Evolutionary conservation across 2,797 vertebrate species (phyloP).

Genomic region (Dromococcyx pavoninus): DNA sequence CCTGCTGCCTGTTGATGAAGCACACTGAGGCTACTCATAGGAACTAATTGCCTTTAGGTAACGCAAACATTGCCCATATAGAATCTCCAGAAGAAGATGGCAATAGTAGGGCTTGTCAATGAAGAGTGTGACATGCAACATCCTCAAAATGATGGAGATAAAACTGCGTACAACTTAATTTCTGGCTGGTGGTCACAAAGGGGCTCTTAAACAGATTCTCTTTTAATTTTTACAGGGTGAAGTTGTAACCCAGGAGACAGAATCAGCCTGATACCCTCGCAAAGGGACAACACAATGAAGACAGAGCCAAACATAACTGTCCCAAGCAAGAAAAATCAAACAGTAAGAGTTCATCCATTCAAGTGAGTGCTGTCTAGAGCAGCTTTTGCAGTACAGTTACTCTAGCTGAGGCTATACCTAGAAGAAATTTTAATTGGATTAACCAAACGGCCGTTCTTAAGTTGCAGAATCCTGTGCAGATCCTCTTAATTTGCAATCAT

Average conservation of each 20-base stretch:
- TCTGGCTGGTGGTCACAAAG: background rate
- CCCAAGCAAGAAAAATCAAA: background rate
- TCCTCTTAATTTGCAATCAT: background rate
- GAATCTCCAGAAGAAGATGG: background rate
- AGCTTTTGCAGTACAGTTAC: background rate
- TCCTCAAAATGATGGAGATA: background rate
- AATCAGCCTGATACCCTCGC: rapidly evolving
- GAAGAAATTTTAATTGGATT: background rate
- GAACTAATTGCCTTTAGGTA: background rate
- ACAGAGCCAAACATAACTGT: background rate
- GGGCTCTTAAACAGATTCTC: background rate
- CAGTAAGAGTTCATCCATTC: background rate
- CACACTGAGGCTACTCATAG: background rate
- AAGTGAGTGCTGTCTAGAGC: background rate
- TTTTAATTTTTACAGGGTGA: background rate
- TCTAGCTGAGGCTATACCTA: background rate
- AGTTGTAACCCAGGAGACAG: background rate
- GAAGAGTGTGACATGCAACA: background rate
- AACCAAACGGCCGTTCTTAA: background rate
- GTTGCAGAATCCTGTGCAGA: background rate
- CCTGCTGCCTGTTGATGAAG: background rate
- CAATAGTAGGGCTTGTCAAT: background rate
- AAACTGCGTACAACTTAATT: background rate
- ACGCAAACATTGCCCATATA: background rate
- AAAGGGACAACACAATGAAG: background rate